Conservation (phyloP, 2,797 vertebrate genomes). For the Mus minutoides region DNA sequence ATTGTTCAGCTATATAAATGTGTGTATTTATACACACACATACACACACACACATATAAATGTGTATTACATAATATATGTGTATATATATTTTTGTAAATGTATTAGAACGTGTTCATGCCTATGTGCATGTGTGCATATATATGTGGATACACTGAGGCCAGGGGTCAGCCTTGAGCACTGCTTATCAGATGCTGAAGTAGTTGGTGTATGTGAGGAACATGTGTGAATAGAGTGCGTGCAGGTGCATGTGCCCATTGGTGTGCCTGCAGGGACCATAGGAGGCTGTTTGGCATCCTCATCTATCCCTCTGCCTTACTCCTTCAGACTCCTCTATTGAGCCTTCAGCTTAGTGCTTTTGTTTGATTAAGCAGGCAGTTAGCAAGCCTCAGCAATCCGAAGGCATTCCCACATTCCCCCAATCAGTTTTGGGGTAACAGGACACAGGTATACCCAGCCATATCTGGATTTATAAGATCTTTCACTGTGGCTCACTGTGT, state of each 20-base stretch:
- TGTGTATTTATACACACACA: background rate
- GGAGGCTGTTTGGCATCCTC: background rate
- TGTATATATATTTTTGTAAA: background rate
- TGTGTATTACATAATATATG: background rate
- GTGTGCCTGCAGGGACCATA: background rate
- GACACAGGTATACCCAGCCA: background rate
- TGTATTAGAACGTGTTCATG: background rate
- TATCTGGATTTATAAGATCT: background rate
- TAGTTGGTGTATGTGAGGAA: background rate
- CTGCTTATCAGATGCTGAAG: background rate
- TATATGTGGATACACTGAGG: background rate
- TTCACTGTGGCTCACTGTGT: background rate
- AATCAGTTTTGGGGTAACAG: background rate
- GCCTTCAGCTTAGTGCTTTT: background rate
- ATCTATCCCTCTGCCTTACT: background rate
- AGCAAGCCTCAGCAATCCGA: background rate
- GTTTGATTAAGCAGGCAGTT: background rate
- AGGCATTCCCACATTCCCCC: background rate
- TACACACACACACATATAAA: background rate
- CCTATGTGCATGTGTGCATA: background rate
- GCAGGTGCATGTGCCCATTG: background rate
- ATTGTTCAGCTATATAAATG: background rate
- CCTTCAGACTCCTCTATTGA: background rate
- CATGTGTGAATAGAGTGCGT: background rate
- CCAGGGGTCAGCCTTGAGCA: background rate